These are phyloP conservation scores for Oscheius myriophilus DNA, from an alignment of 2,888 invertebrate genomes.

Conservation along the genomic window DNA sequence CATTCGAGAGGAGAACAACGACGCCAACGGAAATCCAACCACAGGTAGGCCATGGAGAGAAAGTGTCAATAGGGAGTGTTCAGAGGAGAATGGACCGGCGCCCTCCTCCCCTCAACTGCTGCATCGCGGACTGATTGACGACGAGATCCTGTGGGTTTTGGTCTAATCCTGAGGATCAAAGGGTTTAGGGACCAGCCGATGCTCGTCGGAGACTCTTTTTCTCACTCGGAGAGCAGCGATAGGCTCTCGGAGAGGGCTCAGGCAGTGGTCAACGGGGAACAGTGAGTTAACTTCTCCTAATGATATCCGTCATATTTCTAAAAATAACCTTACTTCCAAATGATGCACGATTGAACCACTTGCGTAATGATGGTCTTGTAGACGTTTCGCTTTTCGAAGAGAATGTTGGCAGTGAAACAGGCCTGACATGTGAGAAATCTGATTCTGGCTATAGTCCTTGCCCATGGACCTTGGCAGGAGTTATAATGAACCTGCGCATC, in stretches of 20 bases:
- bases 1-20: slow-evolving; percentile 24
- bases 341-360: no score
- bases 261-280: slow-evolving; percentile 29
- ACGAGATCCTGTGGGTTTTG: slow-evolving; percentile 57
- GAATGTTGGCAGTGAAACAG: no score
- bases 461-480: no score
- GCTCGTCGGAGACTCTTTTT: slow-evolving; percentile 58
- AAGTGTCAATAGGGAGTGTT: no score
- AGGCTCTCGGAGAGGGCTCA: slow-evolving; percentile 32
- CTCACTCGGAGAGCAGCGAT: slow-evolving; percentile 51
- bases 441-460: no score
- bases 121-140: slow-evolving; percentile 54
- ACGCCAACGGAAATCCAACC: slow-evolving; percentile 28
- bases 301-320: no score
- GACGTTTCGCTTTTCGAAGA: no score
- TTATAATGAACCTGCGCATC: no score
- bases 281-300: slow-evolving; percentile 23
- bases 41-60: not conserved
- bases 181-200: slow-evolving; percentile 58
- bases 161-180: not conserved
- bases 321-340: no score
- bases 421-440: no score
- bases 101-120: slow-evolving; percentile 20
- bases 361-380: no score
- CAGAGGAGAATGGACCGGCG: slow-evolving; percentile 6